Base-by-base conservation (phyloP, 2,113 vertebrate genomes). In the Colaptes auratus region DNA sequence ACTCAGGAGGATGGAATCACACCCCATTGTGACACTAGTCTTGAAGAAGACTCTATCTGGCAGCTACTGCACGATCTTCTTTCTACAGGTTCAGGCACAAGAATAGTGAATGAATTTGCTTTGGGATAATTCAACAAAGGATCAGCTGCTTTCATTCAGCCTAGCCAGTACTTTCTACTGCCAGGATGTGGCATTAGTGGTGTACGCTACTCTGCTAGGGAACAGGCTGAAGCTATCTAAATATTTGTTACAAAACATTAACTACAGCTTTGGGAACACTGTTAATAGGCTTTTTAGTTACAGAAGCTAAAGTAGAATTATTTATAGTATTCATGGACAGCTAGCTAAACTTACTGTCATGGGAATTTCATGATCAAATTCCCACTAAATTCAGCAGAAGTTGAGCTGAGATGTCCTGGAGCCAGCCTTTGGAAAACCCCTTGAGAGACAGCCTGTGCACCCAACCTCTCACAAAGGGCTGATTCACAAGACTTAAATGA, bases 221-320 rank as follows among this genome's bases (percentile, higher is more conserved):
- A 83, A 24, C 36, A 73, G 70, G 25, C 66, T 79, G 66, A 90
- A 88, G 19, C 63, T 79, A 6, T 58, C 31, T 48, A 52, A 86
- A 10, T 85, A 31, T 63, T 84, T 82, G 56, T 66, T 89, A 21
- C 46, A 70, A 88, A 72, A 75, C 39, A 48, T 77, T 50, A 88
- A 66, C 75, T 88, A 35, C 36, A 85, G 74, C 19, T 86, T 91
- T 23, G 24, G 85, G 13, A 91, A 25, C 36, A 16, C 42, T 24
- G 10, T 75, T 77, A 81, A 59, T 30, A 77, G 20, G 11, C 19
- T 56, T 90, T 88, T 65, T 44, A 53, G 25, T 67, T 94, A 78
- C 70, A 82, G 79, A 83, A 82, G 15, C 48, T 75, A 39, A 63
- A 81, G 44, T 39, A 50, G 17, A 42, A 10, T 56, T 88, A 63